phyloP scores from a whole-genome alignment of 2,113 vertebrate species.

The Hiodon tergisus region DNA sequence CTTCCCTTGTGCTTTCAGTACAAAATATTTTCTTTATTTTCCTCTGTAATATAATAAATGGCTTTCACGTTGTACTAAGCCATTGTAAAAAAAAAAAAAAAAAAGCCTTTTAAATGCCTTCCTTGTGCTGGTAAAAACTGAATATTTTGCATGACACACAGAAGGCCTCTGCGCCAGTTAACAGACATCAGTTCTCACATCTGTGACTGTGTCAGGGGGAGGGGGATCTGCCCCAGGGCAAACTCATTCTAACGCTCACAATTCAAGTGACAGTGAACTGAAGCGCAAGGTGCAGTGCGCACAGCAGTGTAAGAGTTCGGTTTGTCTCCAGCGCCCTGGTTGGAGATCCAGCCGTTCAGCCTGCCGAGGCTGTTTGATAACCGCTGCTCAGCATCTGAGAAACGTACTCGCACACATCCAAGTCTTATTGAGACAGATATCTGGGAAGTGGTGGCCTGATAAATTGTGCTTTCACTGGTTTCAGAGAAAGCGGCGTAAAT shows the following conservation, averaged over 20 bases:
- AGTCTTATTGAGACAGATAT: too few relatives aligned
- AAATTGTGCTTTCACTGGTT: too few relatives aligned
- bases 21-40: slow-evolving; percentile 16
- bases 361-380: too few relatives aligned
- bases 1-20: slow-evolving; percentile 16
- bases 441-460: too few relatives aligned
- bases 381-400: too few relatives aligned
- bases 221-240: not conserved
- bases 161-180: not conserved
- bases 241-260: not conserved
- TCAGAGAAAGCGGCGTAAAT: too few relatives aligned
- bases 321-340: too few relatives aligned
- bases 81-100: slow-evolving; percentile 5
- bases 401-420: too few relatives aligned
- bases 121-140: not conserved
- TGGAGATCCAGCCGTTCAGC: too few relatives aligned
- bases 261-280: slow-evolving; percentile 2
- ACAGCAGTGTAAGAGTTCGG: too few relatives aligned
- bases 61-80: not conserved
- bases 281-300: not conserved
- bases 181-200: not conserved
- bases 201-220: not conserved
- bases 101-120: not conserved
- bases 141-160: slow-evolving; percentile 8
- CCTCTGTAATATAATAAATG: slow-evolving; percentile 9